Percentiles rank a stretch among this genome's conserved stretches.
These are phyloP conservation scores for Amia ocellicauda DNA, from an alignment of 2,113 vertebrate genomes.

Conservation along the genomic window DNA sequence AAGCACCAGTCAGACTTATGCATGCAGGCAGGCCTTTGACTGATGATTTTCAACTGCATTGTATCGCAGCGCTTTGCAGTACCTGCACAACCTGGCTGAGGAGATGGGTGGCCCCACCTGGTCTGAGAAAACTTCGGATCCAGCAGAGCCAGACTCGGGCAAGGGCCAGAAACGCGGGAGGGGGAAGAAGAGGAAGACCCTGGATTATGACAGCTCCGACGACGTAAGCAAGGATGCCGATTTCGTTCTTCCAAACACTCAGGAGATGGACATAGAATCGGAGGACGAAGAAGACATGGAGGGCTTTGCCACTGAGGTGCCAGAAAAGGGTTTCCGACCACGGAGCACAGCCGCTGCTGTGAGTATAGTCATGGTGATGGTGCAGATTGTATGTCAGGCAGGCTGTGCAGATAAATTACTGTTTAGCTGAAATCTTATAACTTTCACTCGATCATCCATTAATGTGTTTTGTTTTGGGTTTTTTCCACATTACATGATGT, in stretches of 20 bases:
- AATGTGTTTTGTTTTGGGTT: no score
- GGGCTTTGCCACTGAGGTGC: slow-evolving; percentile 46
- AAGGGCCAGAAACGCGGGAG: slow-evolving; percentile 27
- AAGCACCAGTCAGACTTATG: no score
- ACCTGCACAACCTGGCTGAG: slow-evolving; percentile 80
- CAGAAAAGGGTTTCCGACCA: neutral
- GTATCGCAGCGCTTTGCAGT: slow-evolving; percentile 77
- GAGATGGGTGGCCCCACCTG: slow-evolving; percentile 56
- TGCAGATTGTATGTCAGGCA: no score
- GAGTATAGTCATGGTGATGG: neutral
- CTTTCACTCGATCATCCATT: no score
- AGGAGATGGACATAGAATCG: slow-evolving; percentile 43
- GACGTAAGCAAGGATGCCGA: slow-evolving; percentile 62
- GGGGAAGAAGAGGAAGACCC: slow-evolving; percentile 49
- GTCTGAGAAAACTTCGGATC: slow-evolving; percentile 23
- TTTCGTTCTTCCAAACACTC: slow-evolving; percentile 64
- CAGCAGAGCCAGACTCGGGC: slow-evolving; percentile 3
- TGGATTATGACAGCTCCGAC: slow-evolving; percentile 25
- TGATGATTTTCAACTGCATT: neutral
- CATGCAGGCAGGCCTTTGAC: no score
- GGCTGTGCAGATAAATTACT: no score
- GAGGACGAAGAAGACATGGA: slow-evolving; percentile 60
- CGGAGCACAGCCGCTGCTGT: neutral
- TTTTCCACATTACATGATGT: no score
- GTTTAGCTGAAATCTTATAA: no score